Evolutionary conservation across 2,888 invertebrate genomes (phyloP).

Genomic region (Callosobruchus maculatus): DNA sequence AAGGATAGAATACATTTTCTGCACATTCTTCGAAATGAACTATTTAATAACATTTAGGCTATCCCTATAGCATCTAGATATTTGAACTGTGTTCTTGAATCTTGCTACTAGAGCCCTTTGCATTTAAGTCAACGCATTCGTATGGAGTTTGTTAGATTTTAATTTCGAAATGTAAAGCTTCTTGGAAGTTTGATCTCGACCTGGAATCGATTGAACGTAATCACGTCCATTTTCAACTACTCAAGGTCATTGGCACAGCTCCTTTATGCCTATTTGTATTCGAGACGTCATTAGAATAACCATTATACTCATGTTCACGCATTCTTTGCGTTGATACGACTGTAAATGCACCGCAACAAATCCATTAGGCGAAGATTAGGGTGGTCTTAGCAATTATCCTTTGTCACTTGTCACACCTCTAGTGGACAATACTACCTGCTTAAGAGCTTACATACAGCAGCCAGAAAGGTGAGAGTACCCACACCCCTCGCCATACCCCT

Average conservation of each 20-base stretch:
- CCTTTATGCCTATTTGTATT: not conserved
- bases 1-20: no score
- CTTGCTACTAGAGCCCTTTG: no score
- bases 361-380: not conserved
- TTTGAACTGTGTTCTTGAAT: no score
- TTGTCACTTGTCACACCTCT: not conserved
- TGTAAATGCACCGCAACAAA: not conserved
- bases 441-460: not conserved
- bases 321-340: not conserved
- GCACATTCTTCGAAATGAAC: no score
- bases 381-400: not conserved
- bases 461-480: not conserved
- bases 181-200: no score
- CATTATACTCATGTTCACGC: not conserved
- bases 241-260: not conserved
- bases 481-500: no score
- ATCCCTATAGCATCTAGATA: no score
- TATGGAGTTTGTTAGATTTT: no score
- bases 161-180: no score
- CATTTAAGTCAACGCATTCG: no score
- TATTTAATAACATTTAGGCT: no score
- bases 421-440: not conserved
- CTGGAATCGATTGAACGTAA: no score
- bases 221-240: not conserved
- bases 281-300: not conserved